Conservation (phyloP, 1,140 invertebrate species). For the Drosophila mayri region DNA sequence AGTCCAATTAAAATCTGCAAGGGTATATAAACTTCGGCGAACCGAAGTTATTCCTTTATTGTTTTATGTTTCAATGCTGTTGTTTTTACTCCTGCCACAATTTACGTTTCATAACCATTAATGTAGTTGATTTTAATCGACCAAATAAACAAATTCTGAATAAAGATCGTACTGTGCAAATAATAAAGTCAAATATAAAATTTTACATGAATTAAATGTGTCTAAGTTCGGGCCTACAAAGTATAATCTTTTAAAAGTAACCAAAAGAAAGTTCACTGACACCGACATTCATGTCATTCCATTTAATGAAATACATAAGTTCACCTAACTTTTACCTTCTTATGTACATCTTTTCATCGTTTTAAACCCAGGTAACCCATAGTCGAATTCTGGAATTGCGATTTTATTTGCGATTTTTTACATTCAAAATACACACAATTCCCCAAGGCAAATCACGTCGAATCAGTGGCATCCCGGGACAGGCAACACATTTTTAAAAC, state of each 20-base stretch:
- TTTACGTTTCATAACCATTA: too few relatives aligned
- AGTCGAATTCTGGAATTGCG: neutral
- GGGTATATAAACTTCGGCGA: too few relatives aligned
- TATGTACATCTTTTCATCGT: neutral
- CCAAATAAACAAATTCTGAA: too few relatives aligned
- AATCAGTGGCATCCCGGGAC: conserved; percentile 42
- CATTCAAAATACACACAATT: conserved; percentile 31
- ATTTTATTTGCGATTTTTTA: conserved; percentile 1
- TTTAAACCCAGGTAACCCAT: conserved; percentile 6
- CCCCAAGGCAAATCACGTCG: conserved; percentile 62
- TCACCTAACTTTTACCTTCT: neutral
- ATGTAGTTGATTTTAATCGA: too few relatives aligned
- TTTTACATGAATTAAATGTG: neutral
- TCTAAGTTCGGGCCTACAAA: neutral
- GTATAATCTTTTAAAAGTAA: neutral
- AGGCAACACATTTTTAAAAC: conserved; percentile 80
- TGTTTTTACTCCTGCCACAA: too few relatives aligned
- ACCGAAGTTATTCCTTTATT: too few relatives aligned
- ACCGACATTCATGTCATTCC: too few relatives aligned
- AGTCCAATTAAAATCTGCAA: too few relatives aligned
- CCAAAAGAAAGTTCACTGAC: neutral
- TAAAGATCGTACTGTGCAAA: neutral
- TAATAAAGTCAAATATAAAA: neutral
- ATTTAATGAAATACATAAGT: neutral
- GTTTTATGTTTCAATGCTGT: too few relatives aligned